Conservation (phyloP, 2,888 invertebrate species). For the Galeopsomyia nigrocyanea region DNA sequence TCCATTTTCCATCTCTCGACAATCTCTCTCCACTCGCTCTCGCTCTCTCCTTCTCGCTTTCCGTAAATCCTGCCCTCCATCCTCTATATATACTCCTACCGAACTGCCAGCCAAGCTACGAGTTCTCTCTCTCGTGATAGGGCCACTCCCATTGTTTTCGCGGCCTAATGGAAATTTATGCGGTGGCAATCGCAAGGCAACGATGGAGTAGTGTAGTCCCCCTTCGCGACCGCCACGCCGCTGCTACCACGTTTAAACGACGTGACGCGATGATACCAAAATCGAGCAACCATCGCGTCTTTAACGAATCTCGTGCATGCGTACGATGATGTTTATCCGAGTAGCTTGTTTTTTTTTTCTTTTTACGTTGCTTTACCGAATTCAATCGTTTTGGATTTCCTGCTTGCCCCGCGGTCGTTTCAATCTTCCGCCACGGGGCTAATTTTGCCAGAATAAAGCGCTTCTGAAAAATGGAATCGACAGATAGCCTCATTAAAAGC, state of each 20-base stretch:
- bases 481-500: constrained; percentile 26
- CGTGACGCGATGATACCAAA: not conserved
- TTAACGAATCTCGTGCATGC: too few species aligned
- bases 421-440: too few species aligned
- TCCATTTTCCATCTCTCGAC: constrained; percentile 47
- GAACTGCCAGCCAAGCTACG: constrained; percentile 37
- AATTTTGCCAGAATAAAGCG: too few species aligned
- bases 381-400: too few species aligned
- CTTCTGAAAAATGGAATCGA: too few species aligned
- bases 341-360: too few species aligned
- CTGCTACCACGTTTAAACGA: not conserved
- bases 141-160: constrained; percentile 55
- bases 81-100: constrained; percentile 46
- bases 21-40: constrained; percentile 32
- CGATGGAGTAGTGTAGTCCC: not conserved
- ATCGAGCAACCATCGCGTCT: too few species aligned
- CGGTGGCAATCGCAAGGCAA: constrained; percentile 50
- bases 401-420: too few species aligned
- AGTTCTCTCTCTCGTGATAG: constrained; percentile 36
- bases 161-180: constrained; percentile 57
- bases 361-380: too few species aligned
- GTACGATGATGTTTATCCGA: too few species aligned
- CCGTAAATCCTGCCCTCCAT: constrained; percentile 43
- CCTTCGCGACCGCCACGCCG: not conserved
- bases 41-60: constrained; percentile 24